Evolutionary conservation across 2,888 invertebrate genomes (phyloP), one percentile per base, ranked within the genome.

Genomic region (Drosophila planitibia): DNA sequence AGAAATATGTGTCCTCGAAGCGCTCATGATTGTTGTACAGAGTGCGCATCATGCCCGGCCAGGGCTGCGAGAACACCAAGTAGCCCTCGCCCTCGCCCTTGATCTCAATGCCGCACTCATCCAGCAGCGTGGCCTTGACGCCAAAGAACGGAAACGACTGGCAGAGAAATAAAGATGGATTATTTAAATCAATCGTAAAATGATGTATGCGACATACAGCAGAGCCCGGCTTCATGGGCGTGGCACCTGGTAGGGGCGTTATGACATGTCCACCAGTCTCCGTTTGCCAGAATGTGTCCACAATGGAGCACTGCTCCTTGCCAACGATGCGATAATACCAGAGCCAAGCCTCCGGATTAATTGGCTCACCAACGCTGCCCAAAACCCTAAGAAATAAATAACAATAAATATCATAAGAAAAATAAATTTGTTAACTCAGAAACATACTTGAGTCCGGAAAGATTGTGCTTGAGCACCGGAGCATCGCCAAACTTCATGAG

Each of bases 251-350:
- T 60, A 99, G 94, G 39, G 99, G 98, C 41, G 99, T 98, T 55
- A 99, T 95, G 28, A 99, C 97, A 94, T 99, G 99, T 0, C 99
- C 99, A 12, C 99, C 99, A 7, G 99, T 99, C 94, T 99, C 99
- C 0, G 99, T 99, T 94, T 99, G 99, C 99, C 99, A 99, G 94
- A 98, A 99, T 0, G 99, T 99, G 93, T 99, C 99, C 0, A 97
- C 98, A 91, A 99, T 97, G 65, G 99, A 97, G 93, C 98, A 98
- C 77, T 95, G 96, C 55, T 95, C 95, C 74, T 96, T 95, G 6
- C 99, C 99, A 33, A 99, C 95, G 37, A 96, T 91, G 82, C 96
- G 95, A 93, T 98, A 96, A 93, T 98, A 99, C 99, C 99, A 99
- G 58, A 97, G 93, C 99, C 99, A 99, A 0, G 99, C 99, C 93